A percentile compares a stretch with the other conserved stretches of the same genome.
phyloP scores from a whole-genome alignment of 2,797 vertebrate species.

The Sparidentex hasta region DNA sequence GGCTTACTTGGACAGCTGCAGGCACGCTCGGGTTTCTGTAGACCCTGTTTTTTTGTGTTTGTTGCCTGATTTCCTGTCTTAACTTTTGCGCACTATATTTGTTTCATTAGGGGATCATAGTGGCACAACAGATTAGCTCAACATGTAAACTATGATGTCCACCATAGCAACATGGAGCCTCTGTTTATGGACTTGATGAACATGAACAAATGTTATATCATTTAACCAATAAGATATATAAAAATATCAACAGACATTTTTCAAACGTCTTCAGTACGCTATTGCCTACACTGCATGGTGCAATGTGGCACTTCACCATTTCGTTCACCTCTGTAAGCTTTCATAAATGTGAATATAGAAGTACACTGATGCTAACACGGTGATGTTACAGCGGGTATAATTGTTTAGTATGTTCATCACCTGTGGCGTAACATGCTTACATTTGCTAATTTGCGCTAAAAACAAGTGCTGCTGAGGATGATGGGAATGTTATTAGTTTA shows the following conservation, averaged over 20 bases:
- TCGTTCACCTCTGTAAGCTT: too few species aligned
- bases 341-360: too few species aligned
- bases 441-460: not conserved
- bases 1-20: conserved; percentile 1
- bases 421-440: not conserved
- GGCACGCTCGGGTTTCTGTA: not conserved
- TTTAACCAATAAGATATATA: not conserved
- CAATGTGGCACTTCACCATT: too few species aligned
- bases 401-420: not conserved
- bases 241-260: not conserved
- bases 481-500: not conserved
- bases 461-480: not conserved
- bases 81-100: not conserved
- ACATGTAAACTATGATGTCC: not conserved
- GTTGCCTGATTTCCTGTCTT: not conserved
- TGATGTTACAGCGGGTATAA: not conserved
- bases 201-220: not conserved
- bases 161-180: too few species aligned
- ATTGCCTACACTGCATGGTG: too few species aligned
- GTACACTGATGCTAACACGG: not conserved
- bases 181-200: not conserved
- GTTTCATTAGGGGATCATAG: not conserved
- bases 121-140: not conserved
- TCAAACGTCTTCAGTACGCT: too few species aligned
- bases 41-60: not conserved